Conservation (phyloP, 2,113 vertebrate genomes). For the Oncorhynchus masou region DNA sequence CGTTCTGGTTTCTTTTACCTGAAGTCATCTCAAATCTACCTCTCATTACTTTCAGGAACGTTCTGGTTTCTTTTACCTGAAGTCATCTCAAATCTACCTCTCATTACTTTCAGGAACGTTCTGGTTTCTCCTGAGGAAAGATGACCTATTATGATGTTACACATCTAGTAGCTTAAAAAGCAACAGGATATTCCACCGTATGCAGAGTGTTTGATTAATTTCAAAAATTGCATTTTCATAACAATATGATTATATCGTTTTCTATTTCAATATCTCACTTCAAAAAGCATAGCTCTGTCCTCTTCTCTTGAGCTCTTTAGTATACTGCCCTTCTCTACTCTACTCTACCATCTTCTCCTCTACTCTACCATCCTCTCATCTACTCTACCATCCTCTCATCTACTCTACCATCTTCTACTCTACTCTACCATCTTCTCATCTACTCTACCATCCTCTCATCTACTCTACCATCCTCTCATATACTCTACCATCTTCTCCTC, state of each 20-base stretch:
- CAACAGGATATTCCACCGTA: not conserved
- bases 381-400: too few relatives aligned
- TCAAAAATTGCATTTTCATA: not conserved
- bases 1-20: too few relatives aligned
- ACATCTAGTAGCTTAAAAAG: not conserved
- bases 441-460: too few relatives aligned
- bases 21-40: too few relatives aligned
- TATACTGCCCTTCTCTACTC: not conserved
- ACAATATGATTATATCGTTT: not conserved
- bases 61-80: too few relatives aligned
- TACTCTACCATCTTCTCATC: too few relatives aligned
- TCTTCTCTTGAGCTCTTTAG: not conserved
- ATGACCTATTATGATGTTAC: not conserved
- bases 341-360: too few relatives aligned
- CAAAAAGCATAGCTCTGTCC: not conserved
- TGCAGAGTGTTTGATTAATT: not conserved
- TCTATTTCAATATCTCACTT: not conserved
- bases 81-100: conserved; percentile 51
- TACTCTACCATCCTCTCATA: too few relatives aligned
- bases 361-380: too few relatives aligned
- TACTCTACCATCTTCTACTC: too few relatives aligned
- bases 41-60: too few relatives aligned
- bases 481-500: too few relatives aligned
- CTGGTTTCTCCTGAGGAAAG: not conserved
- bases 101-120: not conserved